Evolutionary conservation across 23 tunicate genomes (phyloP), one percentile per base, ranked within the genome.

Genomic region (Corella eumyota): DNA sequence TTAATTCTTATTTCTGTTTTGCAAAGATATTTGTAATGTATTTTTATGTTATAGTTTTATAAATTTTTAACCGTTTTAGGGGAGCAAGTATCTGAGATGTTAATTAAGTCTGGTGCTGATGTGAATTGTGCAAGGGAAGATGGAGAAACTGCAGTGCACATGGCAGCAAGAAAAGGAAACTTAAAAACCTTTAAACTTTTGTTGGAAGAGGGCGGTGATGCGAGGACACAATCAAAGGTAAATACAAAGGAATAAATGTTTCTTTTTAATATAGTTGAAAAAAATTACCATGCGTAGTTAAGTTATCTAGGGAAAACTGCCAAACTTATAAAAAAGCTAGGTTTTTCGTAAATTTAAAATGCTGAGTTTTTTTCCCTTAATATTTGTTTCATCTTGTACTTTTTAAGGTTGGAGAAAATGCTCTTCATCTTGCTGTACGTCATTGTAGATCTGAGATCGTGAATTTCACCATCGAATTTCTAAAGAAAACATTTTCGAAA

Each of bases 71-170:
- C 48, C 13, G 24, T 30, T 60, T 34, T 17, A 84, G 94, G 94
- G 4, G 78, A 78, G 23, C 73, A 78, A 62, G 96, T 88, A 5
- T 84, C 88, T 6, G 96, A 88, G 61, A 78, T 78, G 81, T 50
- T 88, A 4, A 60, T 88, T 31, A 78, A 78, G 36, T 88, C 96
- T 2, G 96, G 96, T 2, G 96, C 96, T 13, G 88, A 88, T 31
- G 81, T 64, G 20, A 73, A 88, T 32, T 72, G 64, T 49, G 69
- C 71, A 6, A 38, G 96, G 32, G 88, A 78, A 25, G 96, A 88
- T 45, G 96, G 96, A 7, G 81, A 88, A 45, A 88, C 96, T 0
- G 88, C 96, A 3, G 74, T 78, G n/a, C 96, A 88, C 44, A 73
- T 88, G 75, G 81, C 96, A 2, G 81, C 96, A 20, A 66, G 96